These are phyloP conservation scores for Malacosoma neustria DNA, from an alignment of 2,888 invertebrate genomes.

Conservation along the genomic window DNA sequence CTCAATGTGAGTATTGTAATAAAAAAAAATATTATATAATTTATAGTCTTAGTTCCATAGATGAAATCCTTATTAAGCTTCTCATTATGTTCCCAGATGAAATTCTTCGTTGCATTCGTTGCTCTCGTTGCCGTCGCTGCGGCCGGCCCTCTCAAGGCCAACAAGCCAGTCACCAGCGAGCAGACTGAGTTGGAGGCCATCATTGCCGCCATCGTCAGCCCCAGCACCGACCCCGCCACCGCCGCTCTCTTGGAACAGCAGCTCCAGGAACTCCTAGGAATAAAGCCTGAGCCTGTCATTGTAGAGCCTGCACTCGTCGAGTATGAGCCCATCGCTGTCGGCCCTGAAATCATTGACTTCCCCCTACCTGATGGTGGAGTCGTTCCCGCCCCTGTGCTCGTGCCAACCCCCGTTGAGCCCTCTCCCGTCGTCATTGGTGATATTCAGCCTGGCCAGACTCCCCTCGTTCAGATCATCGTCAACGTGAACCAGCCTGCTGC, in stretches of 20 bases:
- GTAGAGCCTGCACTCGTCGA: conserved; percentile 11
- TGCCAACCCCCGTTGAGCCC: conserved; percentile 2
- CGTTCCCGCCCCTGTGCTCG: conserved; percentile 6
- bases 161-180: conserved; percentile 5
- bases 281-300: conserved; percentile 5
- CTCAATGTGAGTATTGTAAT: too few species aligned
- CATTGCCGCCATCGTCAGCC: conserved; percentile 39
- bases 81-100: too few species aligned
- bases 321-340: conserved; percentile 8
- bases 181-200: conserved; percentile 25
- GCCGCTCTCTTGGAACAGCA: conserved; percentile 29
- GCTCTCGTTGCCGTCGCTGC: conserved; percentile 33
- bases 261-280: conserved; percentile 22
- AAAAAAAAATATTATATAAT: too few species aligned
- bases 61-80: too few species aligned
- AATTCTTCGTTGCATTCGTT: conserved; percentile 39
- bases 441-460: not conserved
- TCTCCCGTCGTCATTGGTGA: conserved; percentile 1
- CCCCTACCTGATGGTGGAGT: conserved; percentile 11
- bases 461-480: conserved; percentile 6
- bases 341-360: conserved; percentile 10
- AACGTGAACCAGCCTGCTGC: conserved; percentile 2
- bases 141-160: conserved; percentile 25
- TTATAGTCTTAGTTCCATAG: too few species aligned
- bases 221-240: conserved; percentile 40